phyloP scores from a whole-genome alignment of 2,888 invertebrate species.

The Athalia cordata region DNA sequence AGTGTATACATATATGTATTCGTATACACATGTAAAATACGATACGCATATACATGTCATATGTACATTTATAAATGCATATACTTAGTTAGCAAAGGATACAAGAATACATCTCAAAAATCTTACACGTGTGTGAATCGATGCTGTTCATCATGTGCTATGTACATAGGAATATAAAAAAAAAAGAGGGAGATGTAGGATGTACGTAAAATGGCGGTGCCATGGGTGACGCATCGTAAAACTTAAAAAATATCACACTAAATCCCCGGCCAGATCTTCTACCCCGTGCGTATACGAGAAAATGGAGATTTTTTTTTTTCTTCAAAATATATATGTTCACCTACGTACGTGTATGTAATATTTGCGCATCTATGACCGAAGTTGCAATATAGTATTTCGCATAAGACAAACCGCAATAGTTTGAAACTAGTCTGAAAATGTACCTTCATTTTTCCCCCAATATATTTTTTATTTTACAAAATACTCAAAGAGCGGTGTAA shows the following conservation, averaged over 20 bases:
- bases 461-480: too few relatives aligned
- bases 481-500: too few relatives aligned
- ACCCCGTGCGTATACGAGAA: not conserved
- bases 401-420: too few relatives aligned
- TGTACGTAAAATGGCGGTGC: not conserved
- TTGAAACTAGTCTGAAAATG: too few relatives aligned
- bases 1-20: not conserved
- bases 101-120: not conserved
- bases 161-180: not conserved
- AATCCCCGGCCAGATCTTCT: too few relatives aligned
- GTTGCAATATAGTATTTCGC: too few relatives aligned
- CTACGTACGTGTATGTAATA: too few relatives aligned
- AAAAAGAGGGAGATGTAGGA: not conserved
- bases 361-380: too few relatives aligned
- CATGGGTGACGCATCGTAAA: not conserved
- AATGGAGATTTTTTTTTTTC: not conserved
- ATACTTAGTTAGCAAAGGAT: not conserved
- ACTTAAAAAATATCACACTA: not conserved
- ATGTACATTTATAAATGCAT: not conserved
- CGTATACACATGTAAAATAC: not conserved
- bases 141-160: not conserved
- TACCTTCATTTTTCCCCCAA: too few relatives aligned
- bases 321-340: too few relatives aligned
- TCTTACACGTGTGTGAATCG: not conserved
- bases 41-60: not conserved